Conservation (phyloP, 2,797 vertebrate species). For the Chelon labrosus region DNA sequence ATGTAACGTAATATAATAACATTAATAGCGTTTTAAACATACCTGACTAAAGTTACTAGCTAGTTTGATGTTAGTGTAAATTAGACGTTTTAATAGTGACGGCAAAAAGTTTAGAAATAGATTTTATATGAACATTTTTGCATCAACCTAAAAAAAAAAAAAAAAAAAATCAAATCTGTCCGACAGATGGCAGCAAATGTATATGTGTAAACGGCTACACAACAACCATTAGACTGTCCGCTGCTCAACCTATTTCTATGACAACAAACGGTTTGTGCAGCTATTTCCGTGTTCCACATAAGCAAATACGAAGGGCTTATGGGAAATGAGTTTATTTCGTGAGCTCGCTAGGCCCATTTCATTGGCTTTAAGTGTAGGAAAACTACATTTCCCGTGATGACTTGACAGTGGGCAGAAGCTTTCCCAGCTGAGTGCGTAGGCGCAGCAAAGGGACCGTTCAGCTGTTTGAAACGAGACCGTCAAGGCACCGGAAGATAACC, state of each 20-base stretch:
- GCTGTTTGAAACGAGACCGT: conserved; percentile 52
- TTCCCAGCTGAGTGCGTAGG: conserved; percentile 55
- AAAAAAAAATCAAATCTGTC: conserved; percentile 1
- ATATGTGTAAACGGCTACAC: neutral
- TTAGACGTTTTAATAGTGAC: neutral
- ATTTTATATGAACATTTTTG: neutral
- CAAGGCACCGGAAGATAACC: conserved; percentile 20
- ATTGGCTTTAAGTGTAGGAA: accelerated
- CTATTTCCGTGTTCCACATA: conserved; percentile 82
- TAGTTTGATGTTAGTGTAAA: neutral
- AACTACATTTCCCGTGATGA: conserved; percentile 69
- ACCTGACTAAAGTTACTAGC: neutral
- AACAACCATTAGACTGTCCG: neutral
- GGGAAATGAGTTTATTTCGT: conserved; percentile 66
- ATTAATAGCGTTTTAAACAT: neutral
- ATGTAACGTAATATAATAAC: no score
- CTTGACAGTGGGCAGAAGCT: neutral
- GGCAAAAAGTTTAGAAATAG: neutral
- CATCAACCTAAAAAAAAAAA: neutral
- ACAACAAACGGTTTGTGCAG: conserved; percentile 10
- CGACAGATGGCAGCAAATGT: conserved; percentile 74
- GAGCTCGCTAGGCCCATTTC: accelerated
- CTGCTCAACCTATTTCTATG: conserved; percentile 37
- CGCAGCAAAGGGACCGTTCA: conserved; percentile 37
- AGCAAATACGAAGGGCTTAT: conserved; percentile 55